A percentile compares a stretch with the other conserved stretches of the same genome.
Evolutionary conservation across 2,797 vertebrate genomes (phyloP).

Genomic region (Poecile montanus): DNA sequence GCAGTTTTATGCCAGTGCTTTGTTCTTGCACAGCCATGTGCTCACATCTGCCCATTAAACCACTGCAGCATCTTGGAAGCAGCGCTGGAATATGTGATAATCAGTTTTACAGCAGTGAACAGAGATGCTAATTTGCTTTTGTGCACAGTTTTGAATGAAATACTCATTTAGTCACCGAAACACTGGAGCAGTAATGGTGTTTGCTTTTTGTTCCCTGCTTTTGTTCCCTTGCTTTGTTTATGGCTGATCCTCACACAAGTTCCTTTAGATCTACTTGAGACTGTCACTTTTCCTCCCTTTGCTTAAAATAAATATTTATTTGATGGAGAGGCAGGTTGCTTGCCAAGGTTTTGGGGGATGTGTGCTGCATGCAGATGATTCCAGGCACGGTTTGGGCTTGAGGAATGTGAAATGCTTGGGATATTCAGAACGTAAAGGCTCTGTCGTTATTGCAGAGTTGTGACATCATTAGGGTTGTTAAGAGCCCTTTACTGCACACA

Average conservation of each 20-base stretch:
- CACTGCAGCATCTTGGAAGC: background rate
- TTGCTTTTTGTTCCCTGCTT: constrained; percentile 4
- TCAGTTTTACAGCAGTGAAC: background rate
- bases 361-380: background rate
- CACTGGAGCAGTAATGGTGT: background rate
- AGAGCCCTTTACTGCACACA: background rate
- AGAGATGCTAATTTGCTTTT: background rate
- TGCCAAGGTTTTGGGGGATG: background rate
- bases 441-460: background rate
- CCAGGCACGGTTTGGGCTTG: background rate
- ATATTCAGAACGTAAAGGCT: background rate
- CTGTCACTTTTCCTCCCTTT: background rate
- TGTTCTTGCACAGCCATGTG: background rate
- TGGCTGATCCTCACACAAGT: background rate
- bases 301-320: background rate
- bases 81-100: background rate
- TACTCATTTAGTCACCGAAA: background rate
- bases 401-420: background rate
- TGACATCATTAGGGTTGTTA: background rate
- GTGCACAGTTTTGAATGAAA: background rate
- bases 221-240: constrained; percentile 10
- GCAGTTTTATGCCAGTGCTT: background rate
- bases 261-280: background rate
- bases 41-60: background rate
- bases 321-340: background rate